phyloP scores from a whole-genome alignment of 2,888 invertebrate genomes.

The Mechanitis mazaeus region DNA sequence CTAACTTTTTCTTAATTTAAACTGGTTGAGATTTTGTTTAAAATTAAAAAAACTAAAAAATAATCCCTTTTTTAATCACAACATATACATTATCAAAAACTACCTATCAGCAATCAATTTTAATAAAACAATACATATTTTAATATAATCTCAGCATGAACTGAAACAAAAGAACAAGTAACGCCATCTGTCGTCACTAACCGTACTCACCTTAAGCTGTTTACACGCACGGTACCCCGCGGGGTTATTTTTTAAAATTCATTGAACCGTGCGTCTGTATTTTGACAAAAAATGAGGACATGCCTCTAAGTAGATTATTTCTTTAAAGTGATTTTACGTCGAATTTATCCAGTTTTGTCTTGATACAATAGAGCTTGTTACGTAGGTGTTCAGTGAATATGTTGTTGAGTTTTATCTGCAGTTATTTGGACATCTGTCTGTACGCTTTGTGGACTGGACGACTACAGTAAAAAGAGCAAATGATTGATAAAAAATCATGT shows the following conservation, averaged over 20 bases:
- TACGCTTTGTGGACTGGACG: constrained; percentile 45
- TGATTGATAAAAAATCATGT: constrained; percentile 15
- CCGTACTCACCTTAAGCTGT: constrained; percentile 42
- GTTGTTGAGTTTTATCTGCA: constrained; percentile 53
- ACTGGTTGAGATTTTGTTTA: no score
- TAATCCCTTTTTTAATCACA: no score
- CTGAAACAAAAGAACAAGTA: constrained; percentile 25
- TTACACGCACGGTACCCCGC: constrained; percentile 68
- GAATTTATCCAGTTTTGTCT: constrained; percentile 67
- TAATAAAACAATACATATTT: not conserved
- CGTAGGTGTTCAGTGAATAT: constrained; percentile 70
- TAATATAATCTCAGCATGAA: constrained; percentile 9
- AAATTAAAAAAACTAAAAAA: no score
- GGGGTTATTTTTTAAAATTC: constrained; percentile 66
- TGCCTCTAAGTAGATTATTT: constrained; percentile 74
- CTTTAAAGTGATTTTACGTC: constrained; percentile 68
- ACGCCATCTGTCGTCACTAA: constrained; percentile 49
- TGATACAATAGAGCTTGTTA: constrained; percentile 56
- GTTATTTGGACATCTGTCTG: constrained; percentile 62
- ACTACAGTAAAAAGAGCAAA: constrained; percentile 50
- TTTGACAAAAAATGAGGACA: constrained; percentile 67
- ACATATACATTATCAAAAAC: no score
- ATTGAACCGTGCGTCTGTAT: constrained; percentile 62
- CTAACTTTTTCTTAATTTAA: no score
- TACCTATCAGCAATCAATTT: not conserved